Evolutionary conservation across 2,888 invertebrate genomes (phyloP), one percentile per base, ranked within the genome.

Genomic region (Psococerastis gibbosa): DNA sequence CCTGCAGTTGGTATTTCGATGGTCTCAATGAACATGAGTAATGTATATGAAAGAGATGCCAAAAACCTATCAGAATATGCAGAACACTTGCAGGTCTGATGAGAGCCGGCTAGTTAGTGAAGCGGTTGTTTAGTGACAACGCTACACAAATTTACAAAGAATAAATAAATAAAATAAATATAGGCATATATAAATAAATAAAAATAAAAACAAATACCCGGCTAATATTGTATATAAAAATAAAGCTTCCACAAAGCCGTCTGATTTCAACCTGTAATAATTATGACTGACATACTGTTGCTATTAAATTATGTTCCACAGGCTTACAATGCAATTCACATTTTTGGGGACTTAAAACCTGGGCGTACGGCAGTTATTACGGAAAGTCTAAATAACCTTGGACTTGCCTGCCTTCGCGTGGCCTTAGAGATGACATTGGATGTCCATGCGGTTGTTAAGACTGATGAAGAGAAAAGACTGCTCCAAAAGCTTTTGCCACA

Each of bases 341-440:
- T 38, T 15, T 15, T 38, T 9, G 38, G 18, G 22, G n/a, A 38
- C 4, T 20, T 38, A 5, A 5, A 15, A 3, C 5, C 17, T 20
- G 18, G 16, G 6, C 20, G 20, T 6, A 16, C 3, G 3, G 20
- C 20, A 18, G 9, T 38, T 6, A 11, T 38, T 13, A 17, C 38
- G 6, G 38, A 38, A 5, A 20, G 38, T 6, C 3, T 20, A 20
- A 38, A 5, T 4, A 38, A 6, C 6, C 22, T 38, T 3, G 38
- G 38, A n/a, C n/a, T 38, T 13, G 38, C 38, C 6, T 38, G 38
- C 18, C 9, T 38, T 5, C 17, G 38, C 20, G 18, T 38, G 3
- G 38, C 38, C 5, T 11, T 38, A 20, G 38, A 38, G 22, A 20
- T 17, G n/a, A 5, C 6, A 4, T 3, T 13, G 3, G 6, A 20